These are phyloP conservation scores for Empis stercorea DNA, from an alignment of 2,888 invertebrate genomes.

Conservation along the genomic window DNA sequence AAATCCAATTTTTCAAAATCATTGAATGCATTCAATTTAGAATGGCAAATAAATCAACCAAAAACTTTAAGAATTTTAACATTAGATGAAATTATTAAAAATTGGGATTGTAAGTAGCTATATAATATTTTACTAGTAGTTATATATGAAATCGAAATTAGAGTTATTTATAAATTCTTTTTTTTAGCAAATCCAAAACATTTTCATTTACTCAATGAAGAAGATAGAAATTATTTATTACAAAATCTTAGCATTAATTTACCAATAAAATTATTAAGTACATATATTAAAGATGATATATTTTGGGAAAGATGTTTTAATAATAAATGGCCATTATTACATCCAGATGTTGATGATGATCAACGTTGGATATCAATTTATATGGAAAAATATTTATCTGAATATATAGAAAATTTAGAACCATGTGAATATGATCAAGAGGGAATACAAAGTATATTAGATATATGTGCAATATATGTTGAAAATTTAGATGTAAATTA, in stretches of 20 bases:
- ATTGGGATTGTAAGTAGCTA: constrained; percentile 28
- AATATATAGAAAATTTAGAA: constrained; percentile 32
- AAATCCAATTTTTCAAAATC: not conserved
- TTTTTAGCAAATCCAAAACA: not conserved
- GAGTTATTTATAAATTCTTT: not conserved
- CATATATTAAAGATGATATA: constrained; percentile 29
- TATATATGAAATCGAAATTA: not conserved
- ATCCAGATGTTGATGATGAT: constrained; percentile 13
- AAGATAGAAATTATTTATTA: constrained; percentile 32
- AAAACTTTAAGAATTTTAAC: constrained; percentile 29
- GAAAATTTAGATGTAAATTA: constrained; percentile 30
- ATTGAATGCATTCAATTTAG: constrained; percentile 13
- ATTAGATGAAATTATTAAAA: constrained; percentile 28
- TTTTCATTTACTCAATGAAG: constrained; percentile 5
- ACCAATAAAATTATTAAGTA: constrained; percentile 28
- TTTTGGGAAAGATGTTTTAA: constrained; percentile 32
- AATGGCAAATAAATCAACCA: constrained; percentile 21
- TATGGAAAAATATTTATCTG: constrained; percentile 36
- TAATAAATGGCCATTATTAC: constrained; percentile 26
- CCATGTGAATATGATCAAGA: constrained; percentile 32
- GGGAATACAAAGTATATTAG: constrained; percentile 25
- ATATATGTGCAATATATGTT: constrained; percentile 31
- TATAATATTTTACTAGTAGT: not conserved
- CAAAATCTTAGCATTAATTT: constrained; percentile 28
- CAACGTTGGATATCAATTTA: constrained; percentile 33